These are phyloP conservation scores for Ridgeia piscesae DNA, from an alignment of 1,140 invertebrate species.

Conservation along the genomic window DNA sequence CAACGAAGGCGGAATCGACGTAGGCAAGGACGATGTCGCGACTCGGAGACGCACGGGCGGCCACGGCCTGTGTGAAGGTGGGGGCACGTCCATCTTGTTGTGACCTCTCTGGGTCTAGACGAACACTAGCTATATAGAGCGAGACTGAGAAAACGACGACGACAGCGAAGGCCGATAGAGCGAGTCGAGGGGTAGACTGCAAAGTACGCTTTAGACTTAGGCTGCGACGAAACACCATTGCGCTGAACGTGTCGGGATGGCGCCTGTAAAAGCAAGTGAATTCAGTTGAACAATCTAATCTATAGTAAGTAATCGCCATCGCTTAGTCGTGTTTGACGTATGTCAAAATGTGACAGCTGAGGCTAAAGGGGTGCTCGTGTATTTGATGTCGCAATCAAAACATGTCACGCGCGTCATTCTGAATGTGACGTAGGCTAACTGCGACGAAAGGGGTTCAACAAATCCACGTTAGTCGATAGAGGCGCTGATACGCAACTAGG, in stretches of 20 bases:
- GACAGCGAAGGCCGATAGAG: neutral
- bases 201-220: neutral
- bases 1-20: slow-evolving; percentile 19
- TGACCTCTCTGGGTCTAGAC: neutral
- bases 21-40: slow-evolving; percentile 20
- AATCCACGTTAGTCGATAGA: too few relatives aligned
- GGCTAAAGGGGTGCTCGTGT: too few relatives aligned
- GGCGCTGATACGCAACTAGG: too few relatives aligned
- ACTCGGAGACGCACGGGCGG: neutral
- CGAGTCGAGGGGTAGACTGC: neutral
- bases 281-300: too few relatives aligned
- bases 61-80: neutral
- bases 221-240: neutral
- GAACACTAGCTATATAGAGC: neutral
- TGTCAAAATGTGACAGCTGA: neutral
- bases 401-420: too few relatives aligned
- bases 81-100: neutral
- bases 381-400: too few relatives aligned
- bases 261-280: neutral
- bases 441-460: too few relatives aligned
- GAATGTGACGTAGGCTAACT: too few relatives aligned
- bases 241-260: too few relatives aligned
- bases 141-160: neutral
- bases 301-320: neutral
- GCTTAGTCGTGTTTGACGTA: neutral